Conservation (phyloP, 2,888 invertebrate species). For the Eudasyphora cyanicolor region DNA sequence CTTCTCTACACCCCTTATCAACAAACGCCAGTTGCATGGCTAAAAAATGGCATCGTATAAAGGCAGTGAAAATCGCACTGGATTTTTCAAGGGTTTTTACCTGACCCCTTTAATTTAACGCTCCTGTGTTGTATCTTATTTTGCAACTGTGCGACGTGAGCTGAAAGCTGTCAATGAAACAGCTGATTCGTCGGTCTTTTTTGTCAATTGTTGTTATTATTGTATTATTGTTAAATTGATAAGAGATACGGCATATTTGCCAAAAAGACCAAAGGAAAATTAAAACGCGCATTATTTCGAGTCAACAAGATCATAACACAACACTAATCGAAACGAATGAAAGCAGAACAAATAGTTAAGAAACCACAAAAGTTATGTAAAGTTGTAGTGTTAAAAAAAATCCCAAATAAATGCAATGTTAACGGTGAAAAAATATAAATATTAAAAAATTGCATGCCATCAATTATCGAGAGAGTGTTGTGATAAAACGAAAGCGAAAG, state of each 20-base stretch:
- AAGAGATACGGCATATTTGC: constrained; percentile 20
- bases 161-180: constrained; percentile 5
- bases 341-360: constrained; percentile 1
- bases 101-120: too few species aligned
- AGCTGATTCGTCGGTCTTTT: constrained; percentile 60
- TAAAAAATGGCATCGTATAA: too few species aligned
- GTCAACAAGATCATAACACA: constrained; percentile 17
- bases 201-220: constrained; percentile 35
- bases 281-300: constrained; percentile 29
- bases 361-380: constrained; percentile 49
- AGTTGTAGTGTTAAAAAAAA: not conserved
- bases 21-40: too few species aligned
- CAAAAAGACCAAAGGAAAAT: constrained; percentile 37
- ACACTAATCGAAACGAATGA: not conserved
- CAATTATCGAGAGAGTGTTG: not conserved
- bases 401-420: not conserved
- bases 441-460: too few species aligned
- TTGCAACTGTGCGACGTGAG: not conserved
- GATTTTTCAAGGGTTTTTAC: too few species aligned
- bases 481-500: constrained; percentile 26
- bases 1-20: too few species aligned
- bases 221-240: constrained; percentile 46
- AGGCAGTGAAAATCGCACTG: too few species aligned
- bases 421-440: too few species aligned
- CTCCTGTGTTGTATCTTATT: too few species aligned